Base-by-base conservation (phyloP, 2,113 vertebrate species). In the Hirundichthys speculiger region DNA sequence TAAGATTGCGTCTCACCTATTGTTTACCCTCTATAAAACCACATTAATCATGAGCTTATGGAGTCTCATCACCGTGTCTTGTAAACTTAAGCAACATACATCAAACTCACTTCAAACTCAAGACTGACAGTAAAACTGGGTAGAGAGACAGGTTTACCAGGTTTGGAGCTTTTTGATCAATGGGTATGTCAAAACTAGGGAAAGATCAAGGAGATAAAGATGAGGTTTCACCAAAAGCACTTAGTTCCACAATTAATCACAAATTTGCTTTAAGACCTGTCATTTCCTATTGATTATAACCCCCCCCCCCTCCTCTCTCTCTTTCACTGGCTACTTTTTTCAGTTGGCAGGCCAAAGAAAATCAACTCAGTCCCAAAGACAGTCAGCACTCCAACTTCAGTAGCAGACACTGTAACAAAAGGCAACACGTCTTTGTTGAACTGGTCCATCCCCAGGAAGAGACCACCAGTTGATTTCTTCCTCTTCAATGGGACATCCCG, bases 401-500 rank as follows among this genome's bases (percentile, higher is more conserved):
- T 57, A 0, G 82, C 89, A 58, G 77, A 91, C 0, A 88, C 92
- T 3, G 79, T 84, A 21, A 92, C 90, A 73, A 84, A 92, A 73
- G 81, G 89, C 89, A 89, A 54, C 83, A 81, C 88, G 1, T 91
- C 94, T 9, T 79, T 94, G 86, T 84, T 95, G 69, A 94, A 91
- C 87, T 97, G 96, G 96, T 92, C 95, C 0, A 75, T 91, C 0
- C 82, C 88, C 38, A 95, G 92, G 88, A 92, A 95, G 75, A 95
- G 94, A 80, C 93, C 92, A 0, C 91, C 85, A 0, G 86, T 91
- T 71, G 96, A 94, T 90, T 94, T 98, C 76, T 98, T 98, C 89
- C 96, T 95, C 77, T 94, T 96, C 69, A 95, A 96, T 0, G 94
- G 96, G 68, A 90, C 92, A 2, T 6, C 93, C 67, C 94, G 92